Evolutionary conservation across 2,113 vertebrate species (phyloP), one percentile per base, ranked within the genome.

Genomic region (Capreolus pygargus): DNA sequence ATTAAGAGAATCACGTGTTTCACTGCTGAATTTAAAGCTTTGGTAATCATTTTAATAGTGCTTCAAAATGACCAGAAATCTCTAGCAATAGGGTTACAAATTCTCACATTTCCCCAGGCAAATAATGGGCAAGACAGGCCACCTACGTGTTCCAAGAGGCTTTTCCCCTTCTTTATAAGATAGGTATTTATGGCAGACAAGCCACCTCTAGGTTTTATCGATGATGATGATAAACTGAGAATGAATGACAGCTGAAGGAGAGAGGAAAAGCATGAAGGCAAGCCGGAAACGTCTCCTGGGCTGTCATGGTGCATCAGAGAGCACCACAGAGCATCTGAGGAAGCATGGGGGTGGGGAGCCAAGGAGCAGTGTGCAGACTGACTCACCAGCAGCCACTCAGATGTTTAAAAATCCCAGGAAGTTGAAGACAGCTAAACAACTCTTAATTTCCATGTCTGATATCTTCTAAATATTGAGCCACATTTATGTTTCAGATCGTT

Each of bases 21-120:
- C 97, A 97, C 54, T 95, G 97, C 96, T 95, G 96, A 97, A 98
- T 98, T 98, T 98, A 97, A 98, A 95, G 97, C 97, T 98, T 98
- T 97, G 97, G 96, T 97, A 98, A 98, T 98, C 96, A 98, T 96
- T 98, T 98, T 97, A 98, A 98, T 98, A 86, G 97, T 96, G 79
- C 89, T 97, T 97, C 94, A 97, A 82, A 94, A 98, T 97, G 97
- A 97, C 95, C 95, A 98, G 97, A 97, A 98, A 95, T 98, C 64
- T 93, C 89, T 92, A 86, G 93, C 94, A 97, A 87, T 84, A 83
- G 84, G 91, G 96, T 97, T 97, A 97, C 96, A 97, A 93, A 97
- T 94, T 97, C 79, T 97, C 97, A 94, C 95, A 97, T 97, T 97
- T 96, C 95, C 96, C 89, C 95, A 97, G 98, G 97, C 97, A 98